Base-by-base conservation (phyloP, 2,888 invertebrate species). In the Pseudoips prasinana region DNA sequence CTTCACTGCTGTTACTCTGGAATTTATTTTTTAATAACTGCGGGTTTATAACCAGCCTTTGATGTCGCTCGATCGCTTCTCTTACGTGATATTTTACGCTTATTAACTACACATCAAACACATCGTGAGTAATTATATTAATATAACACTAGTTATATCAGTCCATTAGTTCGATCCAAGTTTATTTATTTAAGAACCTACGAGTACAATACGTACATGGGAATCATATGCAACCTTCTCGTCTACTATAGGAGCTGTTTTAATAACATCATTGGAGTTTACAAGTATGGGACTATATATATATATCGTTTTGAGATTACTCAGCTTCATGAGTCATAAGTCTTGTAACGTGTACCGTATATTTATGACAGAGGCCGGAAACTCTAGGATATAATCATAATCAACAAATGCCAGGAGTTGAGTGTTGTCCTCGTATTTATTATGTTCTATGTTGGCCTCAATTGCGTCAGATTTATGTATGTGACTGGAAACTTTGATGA, bases 321-420 rank as follows among this genome's bases (percentile, higher is more conserved):
- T 73, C 68, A 64, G 67, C 46, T 39, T 54, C 51, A 49, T 81
- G 82, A 83, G 58, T 84, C 79, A 78, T 61, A 58, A 50, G 57
- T 66, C 55, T 60, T 58, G 57, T 58, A 67, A 65, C 58, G 54
- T 56, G 57, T 62, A 58, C 43, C 46, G 42, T 63, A 57, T 73
- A 64, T 72, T 72, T 66, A 69, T 62, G 56, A 66, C 68, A 58
- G 55, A 53, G 68, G 68, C 70, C 74, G 80, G 81, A 82, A 73
- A 73, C 56, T 45, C 33, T 42, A 46, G 46, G 50, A 54, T 58
- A 48, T 56, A 51, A 51, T 57, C 46, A 48, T 56, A 51, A 50
- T 56, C 46, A 39, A 25, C 17, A 11, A 54, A 46, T 40, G 31
- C 43, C 39, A 49, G 48, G 41, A 53, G 40, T 42, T 25, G 26